Evolutionary conservation across 1,140 invertebrate species (phyloP), one percentile per base, ranked within the genome.

Genomic region (Sogatella furcifera): DNA sequence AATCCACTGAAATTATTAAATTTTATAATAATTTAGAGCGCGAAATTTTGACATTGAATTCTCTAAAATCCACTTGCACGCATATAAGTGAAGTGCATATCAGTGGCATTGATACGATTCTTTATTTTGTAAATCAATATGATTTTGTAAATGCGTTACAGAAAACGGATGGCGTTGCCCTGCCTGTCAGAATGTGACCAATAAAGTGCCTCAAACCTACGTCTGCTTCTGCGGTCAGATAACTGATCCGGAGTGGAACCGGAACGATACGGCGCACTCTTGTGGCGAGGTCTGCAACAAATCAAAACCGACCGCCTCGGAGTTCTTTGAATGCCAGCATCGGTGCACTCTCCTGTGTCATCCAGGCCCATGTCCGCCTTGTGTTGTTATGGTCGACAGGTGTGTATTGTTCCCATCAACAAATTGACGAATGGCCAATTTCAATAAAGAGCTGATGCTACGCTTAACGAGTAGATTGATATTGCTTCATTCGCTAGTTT

Each of bases 131-230:
- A 28, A 28, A 2, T 28, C 6, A 28, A 28, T 28, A 2, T 28
- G 2, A 28, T 28, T 28, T 28, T 28, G 2, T 28, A 6, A 28
- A 2, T 28, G 9, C 9, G 3, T 71, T 70, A 54, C 72, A 81
- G 85, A 89, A 52, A 80, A 78, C 21, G 84, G 85, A 66, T 98
- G 95, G 95, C 81, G 93, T 17, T 98, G 95, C 72, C 95, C 94
- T 14, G 90, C 89, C 0, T 95, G 92, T 71, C 90, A 94, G 69
- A 86, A 88, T 69, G 80, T 85, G 1, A 80, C 80, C 38, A 70
- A 78, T 9, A 75, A 77, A 13, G 75, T 88, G 24, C 91, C 90
- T 0, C 75, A 78, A 0, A 79, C 85, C 17, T 95, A 93, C 71
- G 75, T 76, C 13, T 95, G 92, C 67, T 94, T 92, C 72, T 93